Evolutionary conservation across 2,113 vertebrate genomes (phyloP).

Genomic region (Gavia stellata): DNA sequence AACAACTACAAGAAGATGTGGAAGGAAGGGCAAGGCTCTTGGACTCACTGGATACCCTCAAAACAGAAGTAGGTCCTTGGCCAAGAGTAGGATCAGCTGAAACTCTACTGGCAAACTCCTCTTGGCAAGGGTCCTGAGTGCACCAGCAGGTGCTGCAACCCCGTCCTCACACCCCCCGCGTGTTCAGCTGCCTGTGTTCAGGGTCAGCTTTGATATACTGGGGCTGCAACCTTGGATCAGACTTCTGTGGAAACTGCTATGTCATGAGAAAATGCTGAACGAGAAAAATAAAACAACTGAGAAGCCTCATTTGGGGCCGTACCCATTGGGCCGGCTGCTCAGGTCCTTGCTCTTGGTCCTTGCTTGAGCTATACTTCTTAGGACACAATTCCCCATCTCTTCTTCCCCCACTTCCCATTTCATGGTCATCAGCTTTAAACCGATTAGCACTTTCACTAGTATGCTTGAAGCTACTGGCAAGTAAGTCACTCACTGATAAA

Average conservation of each 20-base stretch:
- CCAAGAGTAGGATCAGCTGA: neutral
- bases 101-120: neutral
- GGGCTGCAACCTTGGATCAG: neutral
- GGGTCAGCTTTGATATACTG: neutral
- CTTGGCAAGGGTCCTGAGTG: neutral
- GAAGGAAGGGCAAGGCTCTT: neutral
- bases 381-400: neutral
- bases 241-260: neutral
- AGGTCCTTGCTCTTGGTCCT: neutral
- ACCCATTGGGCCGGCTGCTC: neutral
- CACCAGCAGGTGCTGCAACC: neutral
- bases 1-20: neutral
- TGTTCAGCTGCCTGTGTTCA: neutral
- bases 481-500: neutral
- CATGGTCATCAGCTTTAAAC: neutral
- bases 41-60: neutral
- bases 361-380: neutral
- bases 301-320: neutral
- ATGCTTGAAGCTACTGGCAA: neutral
- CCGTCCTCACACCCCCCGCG: neutral
- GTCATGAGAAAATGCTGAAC: neutral
- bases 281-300: neutral
- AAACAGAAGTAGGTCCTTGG: neutral
- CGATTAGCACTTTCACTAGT: neutral
- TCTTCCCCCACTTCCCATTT: neutral